A percentile compares a stretch with the other conserved stretches of the same genome.
Evolutionary conservation across 64 coral and sea anemone species (phyloP).

Genomic region (Stichodactyla mertensii): DNA sequence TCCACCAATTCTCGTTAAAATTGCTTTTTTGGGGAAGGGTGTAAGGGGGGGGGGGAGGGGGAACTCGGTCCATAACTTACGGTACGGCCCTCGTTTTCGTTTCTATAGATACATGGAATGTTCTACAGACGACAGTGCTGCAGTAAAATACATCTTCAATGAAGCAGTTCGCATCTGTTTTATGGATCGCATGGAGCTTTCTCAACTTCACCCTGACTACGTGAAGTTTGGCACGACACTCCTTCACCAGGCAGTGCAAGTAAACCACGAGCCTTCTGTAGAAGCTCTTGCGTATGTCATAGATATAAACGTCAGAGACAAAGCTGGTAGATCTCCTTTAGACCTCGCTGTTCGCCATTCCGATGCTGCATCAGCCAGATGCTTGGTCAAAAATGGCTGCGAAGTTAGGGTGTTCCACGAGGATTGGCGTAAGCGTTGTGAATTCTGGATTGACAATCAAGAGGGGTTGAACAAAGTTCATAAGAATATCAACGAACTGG

Average conservation of each 20-base stretch:
- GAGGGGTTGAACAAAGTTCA: constrained; percentile 57
- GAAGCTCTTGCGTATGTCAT: constrained; percentile 58
- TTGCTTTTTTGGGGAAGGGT: no score
- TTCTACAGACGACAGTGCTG: constrained; percentile 39
- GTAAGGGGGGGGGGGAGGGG: no score
- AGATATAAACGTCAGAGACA: constrained; percentile 67
- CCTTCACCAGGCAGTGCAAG: constrained; percentile 67
- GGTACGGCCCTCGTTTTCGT: neutral
- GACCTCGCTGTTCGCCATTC: constrained; percentile 54
- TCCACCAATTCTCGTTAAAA: no score
- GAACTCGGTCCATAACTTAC: no score
- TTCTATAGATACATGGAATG: constrained; percentile 71
- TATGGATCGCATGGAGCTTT: constrained; percentile 77
- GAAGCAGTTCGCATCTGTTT: constrained; percentile 47
- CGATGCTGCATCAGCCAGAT: constrained; percentile 43
- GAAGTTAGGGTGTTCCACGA: constrained; percentile 44
- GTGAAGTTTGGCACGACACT: constrained; percentile 50
- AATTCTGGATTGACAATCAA: constrained; percentile 61
- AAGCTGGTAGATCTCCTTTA: constrained; percentile 40
- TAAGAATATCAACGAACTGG: constrained; percentile 48
- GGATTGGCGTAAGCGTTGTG: constrained; percentile 65
- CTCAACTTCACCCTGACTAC: constrained; percentile 58
- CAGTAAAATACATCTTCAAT: constrained; percentile 54
- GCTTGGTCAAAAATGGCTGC: constrained; percentile 57
- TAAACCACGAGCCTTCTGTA: constrained; percentile 60